Percentiles rank a stretch among this genome's conserved stretches.
These are phyloP conservation scores for Tanytarsus gracilentus DNA, from an alignment of 2,888 invertebrate genomes.

Conservation along the genomic window DNA sequence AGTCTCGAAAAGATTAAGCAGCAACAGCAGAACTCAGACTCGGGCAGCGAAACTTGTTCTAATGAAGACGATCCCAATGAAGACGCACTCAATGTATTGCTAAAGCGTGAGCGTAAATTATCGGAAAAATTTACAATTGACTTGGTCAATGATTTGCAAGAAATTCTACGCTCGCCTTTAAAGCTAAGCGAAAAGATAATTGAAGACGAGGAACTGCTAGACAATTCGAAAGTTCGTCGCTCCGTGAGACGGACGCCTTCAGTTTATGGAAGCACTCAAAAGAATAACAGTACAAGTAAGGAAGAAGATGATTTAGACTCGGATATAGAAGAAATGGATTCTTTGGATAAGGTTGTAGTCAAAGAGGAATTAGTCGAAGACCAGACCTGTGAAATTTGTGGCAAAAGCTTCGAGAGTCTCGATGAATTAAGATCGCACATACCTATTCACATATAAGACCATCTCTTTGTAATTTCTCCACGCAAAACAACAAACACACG, in stretches of 20 bases:
- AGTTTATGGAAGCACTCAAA: neutral
- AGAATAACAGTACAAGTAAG: neutral
- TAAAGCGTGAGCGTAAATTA: slow-evolving; percentile 20
- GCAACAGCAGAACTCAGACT: slow-evolving; percentile 37
- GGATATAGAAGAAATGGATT: neutral
- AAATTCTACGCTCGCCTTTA: slow-evolving; percentile 35
- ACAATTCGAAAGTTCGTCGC: neutral
- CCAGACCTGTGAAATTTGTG: slow-evolving; percentile 72
- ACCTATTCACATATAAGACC: slow-evolving; percentile 66
- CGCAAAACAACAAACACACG: neutral
- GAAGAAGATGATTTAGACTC: slow-evolving; percentile 1
- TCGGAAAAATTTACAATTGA: slow-evolving; percentile 32
- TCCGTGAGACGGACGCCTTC: neutral
- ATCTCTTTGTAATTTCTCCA: neutral
- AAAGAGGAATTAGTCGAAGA: slow-evolving; percentile 4
- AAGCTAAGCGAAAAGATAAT: neutral
- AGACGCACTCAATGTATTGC: slow-evolving; percentile 6
- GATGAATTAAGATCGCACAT: slow-evolving; percentile 68
- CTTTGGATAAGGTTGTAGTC: neutral
- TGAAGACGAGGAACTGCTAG: slow-evolving; percentile 1
- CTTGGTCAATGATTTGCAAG: slow-evolving; percentile 42
- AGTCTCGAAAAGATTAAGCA: slow-evolving; percentile 37
- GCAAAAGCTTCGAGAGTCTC: slow-evolving; percentile 62
- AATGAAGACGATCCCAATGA: slow-evolving; percentile 26
- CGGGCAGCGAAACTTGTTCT: slow-evolving; percentile 24